phyloP scores from a whole-genome alignment of 1,140 invertebrate species.

The Calliphora vicina region DNA sequence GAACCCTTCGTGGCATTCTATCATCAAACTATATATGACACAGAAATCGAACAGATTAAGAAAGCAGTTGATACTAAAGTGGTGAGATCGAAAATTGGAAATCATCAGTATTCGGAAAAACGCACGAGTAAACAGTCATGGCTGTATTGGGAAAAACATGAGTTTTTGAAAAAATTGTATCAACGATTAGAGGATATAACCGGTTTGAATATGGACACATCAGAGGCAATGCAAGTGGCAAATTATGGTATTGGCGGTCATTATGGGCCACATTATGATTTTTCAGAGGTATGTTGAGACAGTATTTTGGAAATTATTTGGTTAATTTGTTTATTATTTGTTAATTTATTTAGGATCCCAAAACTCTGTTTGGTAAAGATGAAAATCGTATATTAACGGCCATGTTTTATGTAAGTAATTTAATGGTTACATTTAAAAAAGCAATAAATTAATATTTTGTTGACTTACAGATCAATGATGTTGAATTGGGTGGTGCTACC shows the following conservation, averaged over 20 bases:
- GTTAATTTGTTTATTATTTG: not conserved
- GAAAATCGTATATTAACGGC: conserved; percentile 51
- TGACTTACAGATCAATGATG: conserved; percentile 83
- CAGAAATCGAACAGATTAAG: conserved; percentile 88
- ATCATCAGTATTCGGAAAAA: conserved; percentile 82
- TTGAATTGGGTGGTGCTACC: conserved; percentile 90
- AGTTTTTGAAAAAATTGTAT: conserved; percentile 75
- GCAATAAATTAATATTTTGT: too few relatives aligned
- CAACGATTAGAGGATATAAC: conserved; percentile 79
- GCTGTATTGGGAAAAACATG: conserved; percentile 83
- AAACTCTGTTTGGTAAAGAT: conserved; percentile 71
- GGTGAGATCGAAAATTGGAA: conserved; percentile 91
- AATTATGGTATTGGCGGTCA: conserved; percentile 99
- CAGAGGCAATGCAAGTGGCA: conserved; percentile 94
- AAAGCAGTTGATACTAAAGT: conserved; percentile 83
- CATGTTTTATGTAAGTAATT: conserved; percentile 44
- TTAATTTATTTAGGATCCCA: conserved; percentile 69
- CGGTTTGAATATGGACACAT: conserved; percentile 80
- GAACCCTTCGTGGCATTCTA: conserved; percentile 86
- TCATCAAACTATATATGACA: conserved; percentile 85
- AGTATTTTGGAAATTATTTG: not conserved
- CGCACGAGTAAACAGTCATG: conserved; percentile 96
- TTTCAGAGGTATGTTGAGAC: conserved; percentile 57
- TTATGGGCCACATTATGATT: conserved; percentile 94
- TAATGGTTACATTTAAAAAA: not conserved